Base-by-base conservation (phyloP, 2,888 invertebrate species). In the Gymnosoma rotundatum region DNA sequence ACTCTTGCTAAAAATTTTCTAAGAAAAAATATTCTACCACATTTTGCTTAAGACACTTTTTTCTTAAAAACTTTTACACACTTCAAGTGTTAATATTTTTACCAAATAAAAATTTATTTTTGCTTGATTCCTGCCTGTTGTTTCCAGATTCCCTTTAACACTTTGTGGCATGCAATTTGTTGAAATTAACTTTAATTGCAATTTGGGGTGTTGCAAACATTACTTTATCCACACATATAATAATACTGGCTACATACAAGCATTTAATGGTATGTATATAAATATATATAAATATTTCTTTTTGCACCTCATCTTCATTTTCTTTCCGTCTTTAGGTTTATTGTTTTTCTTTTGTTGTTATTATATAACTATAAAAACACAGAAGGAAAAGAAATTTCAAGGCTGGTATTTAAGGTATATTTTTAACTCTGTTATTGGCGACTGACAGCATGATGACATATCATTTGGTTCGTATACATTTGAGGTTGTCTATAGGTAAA, bases 101-200 rank as follows among this genome's bases (percentile, higher is more conserved):
- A 32, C 20, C 20, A 45, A 32, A 42, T 38, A 45, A 63, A 61
- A 63, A 60, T 48, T 16, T 1, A 36, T 16, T 14, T 45, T 61
- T 74, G 18, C 38, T 61, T n/a, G 48, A 42, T 73, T 58, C 52
- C 70, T 70, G 70, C 32, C 42, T 72, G 52, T 85, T 82, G 75
- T 78, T 86, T 82, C 81, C 83, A 83, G 83, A 88, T 90, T 91
- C 89, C 90, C 90, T 89, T 91, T 91, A 91, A 91, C 92, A 91
- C 92, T 89, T 91, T 91, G 91, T 89, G 92, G 91, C 90, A 90
- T 90, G 91, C 91, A 91, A 92, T 91, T 92, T 91, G 89, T 87
- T 90, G 89, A 91, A 91, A 91, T 92, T 91, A 91, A 90, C 90
- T 90, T 89, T 89, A 91, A 90, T 91, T 90, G 91, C 89, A 89